Evolutionary conservation across 1,140 invertebrate genomes (phyloP).

Genomic region (Aethina tumida): DNA sequence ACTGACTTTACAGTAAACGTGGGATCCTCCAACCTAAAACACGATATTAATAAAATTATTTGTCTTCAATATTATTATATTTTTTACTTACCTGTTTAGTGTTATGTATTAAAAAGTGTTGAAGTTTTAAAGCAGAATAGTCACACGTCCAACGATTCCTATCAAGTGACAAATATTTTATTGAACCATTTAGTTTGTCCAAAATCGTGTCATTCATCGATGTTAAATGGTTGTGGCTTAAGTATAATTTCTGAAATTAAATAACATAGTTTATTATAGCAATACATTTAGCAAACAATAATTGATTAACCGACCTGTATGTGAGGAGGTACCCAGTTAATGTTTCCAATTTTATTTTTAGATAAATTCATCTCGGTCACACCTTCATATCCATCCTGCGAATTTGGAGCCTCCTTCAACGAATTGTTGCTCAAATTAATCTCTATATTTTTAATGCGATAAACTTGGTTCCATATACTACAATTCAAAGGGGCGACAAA

Average conservation of each 20-base stretch:
- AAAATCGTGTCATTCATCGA: constrained; percentile 17
- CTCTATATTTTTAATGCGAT: no score
- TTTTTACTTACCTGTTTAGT: constrained; percentile 14
- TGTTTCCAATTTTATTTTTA: constrained; percentile 13
- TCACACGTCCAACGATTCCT: constrained; percentile 29
- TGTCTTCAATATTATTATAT: background rate
- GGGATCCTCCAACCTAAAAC: constrained; percentile 21
- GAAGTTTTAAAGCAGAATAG: constrained; percentile 14
- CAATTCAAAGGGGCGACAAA: no score
- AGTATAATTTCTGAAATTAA: constrained; percentile 21
- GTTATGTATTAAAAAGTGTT: constrained; percentile 13
- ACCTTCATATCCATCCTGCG: constrained; percentile 16
- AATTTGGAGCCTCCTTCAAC: no score
- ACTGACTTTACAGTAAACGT: constrained; percentile 15
- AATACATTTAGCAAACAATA: no score
- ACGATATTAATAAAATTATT: no score
- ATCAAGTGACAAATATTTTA: constrained; percentile 19
- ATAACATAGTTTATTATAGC: background rate
- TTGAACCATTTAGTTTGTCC: constrained; percentile 12
- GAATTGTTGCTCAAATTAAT: no score
- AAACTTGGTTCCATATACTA: no score
- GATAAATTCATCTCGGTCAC: constrained; percentile 20
- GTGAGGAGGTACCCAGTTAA: constrained; percentile 19
- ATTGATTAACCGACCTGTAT: constrained; percentile 22
- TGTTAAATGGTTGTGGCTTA: constrained; percentile 22